Evolutionary conservation across 2,797 vertebrate species (phyloP), one percentile per base, ranked within the genome.

Genomic region (Poeciliopsis turneri): DNA sequence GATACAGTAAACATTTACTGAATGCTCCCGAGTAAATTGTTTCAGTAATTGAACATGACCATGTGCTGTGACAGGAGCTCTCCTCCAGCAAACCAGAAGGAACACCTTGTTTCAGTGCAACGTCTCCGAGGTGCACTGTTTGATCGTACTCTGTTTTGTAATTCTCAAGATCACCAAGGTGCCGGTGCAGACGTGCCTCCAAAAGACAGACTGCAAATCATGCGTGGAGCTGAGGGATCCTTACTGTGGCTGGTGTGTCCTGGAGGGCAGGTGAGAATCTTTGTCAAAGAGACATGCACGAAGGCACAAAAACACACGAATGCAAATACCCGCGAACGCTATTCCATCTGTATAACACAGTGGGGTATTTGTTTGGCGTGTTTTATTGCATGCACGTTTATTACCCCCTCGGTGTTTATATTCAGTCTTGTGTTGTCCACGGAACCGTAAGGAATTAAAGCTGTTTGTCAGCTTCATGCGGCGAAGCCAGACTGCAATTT

Each of bases 161-260:
- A 25, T 83, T 77, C 85, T 86, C 6, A 87, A 99, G 98, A 97
- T 98, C 81, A 96, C 95, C 83, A 97, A 94, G 77, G 92, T 99
- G 8, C 97, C 97, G 0, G 97, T 99, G 75, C 97, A 99, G 92
- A 95, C 96, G 77, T 99, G 98, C 90, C 84, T 91, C 68, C 94
- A 91, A 41, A 95, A 97, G 85, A 84, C 41, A 0, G 95, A 95
- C 95, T 99, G 98, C 70, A 90, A 94, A 45, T 96, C 96, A 41
- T 99, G 98, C 47, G 94, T 94, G 30, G 90, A 92, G 12, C 95
- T 96, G 0, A 94, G 84, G 90, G 98, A 99, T 87, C 98, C 98
- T 0, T 99, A 99, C 94, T 99, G 98, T 4, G 98, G 98, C 92
- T 99, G 98, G 98, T 99, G 98, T 43, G 98, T 98, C 51, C 86